Conservation (phyloP, 2,888 invertebrate species). For the Campoletis raptor region DNA sequence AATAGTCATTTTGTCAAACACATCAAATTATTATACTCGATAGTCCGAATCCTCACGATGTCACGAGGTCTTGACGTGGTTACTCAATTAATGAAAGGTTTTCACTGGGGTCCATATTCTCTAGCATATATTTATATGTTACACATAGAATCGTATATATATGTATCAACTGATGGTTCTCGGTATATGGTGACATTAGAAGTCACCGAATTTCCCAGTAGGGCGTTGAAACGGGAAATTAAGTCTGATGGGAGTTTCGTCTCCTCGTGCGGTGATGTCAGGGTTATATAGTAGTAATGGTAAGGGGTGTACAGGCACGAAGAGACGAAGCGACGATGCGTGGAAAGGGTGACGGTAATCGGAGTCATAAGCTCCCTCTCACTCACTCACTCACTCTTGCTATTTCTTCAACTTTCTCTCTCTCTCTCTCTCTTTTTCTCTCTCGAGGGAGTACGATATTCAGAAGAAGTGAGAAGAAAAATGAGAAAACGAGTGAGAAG, state of each 20-base stretch:
- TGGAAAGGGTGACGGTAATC: constrained; percentile 63
- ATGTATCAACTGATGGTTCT: constrained; percentile 6
- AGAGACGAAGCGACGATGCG: constrained; percentile 43
- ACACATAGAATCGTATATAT: neutral
- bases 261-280: constrained; percentile 49
- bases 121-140: neutral
- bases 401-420: constrained; percentile 43
- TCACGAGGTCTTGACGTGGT: neutral
- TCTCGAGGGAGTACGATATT: constrained; percentile 27
- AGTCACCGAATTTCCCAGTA: constrained; percentile 60
- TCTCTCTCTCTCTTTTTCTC: constrained; percentile 25
- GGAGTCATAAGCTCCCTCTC: constrained; percentile 62
- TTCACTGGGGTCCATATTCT: neutral
- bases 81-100: constrained; percentile 42
- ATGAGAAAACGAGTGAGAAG: constrained; percentile 30
- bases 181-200: constrained; percentile 30
- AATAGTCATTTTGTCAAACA: neutral
- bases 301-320: constrained; percentile 12
- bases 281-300: constrained; percentile 26
- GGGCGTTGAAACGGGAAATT: constrained; percentile 66
- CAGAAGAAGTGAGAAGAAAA: constrained; percentile 16
- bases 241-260: constrained; percentile 66
- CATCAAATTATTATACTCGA: neutral
- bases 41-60: neutral
- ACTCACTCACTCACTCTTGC: constrained; percentile 22